These are phyloP conservation scores for Nesidiocoris tenuis DNA, from an alignment of 2,888 invertebrate genomes.

Conservation along the genomic window DNA sequence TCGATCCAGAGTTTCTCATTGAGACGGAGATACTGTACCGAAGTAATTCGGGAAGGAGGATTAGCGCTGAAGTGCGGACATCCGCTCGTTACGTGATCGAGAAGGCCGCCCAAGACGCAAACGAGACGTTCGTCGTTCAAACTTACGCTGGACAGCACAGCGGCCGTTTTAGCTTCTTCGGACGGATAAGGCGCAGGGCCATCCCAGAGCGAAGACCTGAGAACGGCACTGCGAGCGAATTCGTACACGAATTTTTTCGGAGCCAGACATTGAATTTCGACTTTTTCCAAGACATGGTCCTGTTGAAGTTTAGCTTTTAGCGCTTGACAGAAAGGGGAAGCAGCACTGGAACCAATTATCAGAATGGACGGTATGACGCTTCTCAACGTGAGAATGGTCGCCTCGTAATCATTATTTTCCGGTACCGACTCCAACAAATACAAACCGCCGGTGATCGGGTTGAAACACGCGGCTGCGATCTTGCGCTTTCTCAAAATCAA, in stretches of 20 bases:
- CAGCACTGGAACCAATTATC: constrained; percentile 4
- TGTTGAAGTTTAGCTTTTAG: constrained; percentile 11
- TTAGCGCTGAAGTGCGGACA: background rate
- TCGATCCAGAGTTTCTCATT: constrained; percentile 58
- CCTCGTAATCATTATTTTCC: constrained; percentile 4
- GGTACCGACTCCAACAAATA: constrained; percentile 24
- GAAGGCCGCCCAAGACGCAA: constrained; percentile 69
- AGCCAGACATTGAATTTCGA: constrained; percentile 12
- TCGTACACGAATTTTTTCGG: constrained; percentile 15
- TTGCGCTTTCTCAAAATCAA: constrained; percentile 25
- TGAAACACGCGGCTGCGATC: constrained; percentile 17
- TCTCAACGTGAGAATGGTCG: constrained; percentile 12
- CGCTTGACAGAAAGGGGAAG: constrained; percentile 7
- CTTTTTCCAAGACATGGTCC: constrained; percentile 12
- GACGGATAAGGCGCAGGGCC: background rate
- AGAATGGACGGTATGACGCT: constrained; percentile 15
- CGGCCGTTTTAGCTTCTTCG: constrained; percentile 1
- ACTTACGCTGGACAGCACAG: constrained; percentile 56
- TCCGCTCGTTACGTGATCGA: constrained; percentile 17
- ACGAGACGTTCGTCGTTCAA: constrained; percentile 64
- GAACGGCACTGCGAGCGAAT: constrained; percentile 13
- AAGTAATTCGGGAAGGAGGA: constrained; percentile 2
- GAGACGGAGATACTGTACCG: constrained; percentile 14
- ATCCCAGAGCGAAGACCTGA: constrained; percentile 25
- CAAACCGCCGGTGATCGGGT: constrained; percentile 7